Conservation (phyloP, 1,140 invertebrate genomes). For the Campoletis sonorensis region DNA sequence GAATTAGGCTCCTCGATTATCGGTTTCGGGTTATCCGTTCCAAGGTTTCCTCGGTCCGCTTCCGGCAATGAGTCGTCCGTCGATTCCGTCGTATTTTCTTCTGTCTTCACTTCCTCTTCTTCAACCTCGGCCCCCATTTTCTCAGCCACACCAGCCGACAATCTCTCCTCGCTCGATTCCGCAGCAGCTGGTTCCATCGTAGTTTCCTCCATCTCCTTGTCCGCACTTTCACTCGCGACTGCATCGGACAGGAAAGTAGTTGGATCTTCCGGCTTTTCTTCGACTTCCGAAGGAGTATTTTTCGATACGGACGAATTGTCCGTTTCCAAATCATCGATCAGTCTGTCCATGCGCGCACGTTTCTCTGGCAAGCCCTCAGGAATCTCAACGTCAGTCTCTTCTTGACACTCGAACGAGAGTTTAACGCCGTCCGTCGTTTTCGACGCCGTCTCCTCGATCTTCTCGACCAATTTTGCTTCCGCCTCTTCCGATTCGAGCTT, state of each 20-base stretch:
- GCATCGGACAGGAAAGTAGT: not conserved
- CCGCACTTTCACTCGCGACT: not conserved
- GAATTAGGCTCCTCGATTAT: conserved; percentile 59
- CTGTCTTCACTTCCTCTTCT: conserved; percentile 1
- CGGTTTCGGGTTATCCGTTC: conserved; percentile 50
- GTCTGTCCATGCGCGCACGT: conserved; percentile 29
- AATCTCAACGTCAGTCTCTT: not conserved
- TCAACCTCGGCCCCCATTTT: not conserved
- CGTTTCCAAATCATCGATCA: not conserved
- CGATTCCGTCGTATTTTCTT: not conserved
- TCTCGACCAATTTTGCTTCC: conserved; percentile 19
- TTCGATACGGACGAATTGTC: conserved; percentile 5
- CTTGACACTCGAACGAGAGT: conserved; percentile 31
- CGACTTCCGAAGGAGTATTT: not conserved
- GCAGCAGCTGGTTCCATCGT: not conserved
- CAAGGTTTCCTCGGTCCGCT: conserved; percentile 37
- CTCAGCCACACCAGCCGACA: conserved; percentile 32
- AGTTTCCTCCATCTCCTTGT: conserved; percentile 8
- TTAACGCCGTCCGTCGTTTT: conserved; percentile 38
- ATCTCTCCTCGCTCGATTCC: conserved; percentile 24
- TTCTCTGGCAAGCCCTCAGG: conserved; percentile 35
- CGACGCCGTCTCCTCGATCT: not conserved
- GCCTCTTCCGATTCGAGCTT: conserved; percentile 45
- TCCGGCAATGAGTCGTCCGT: conserved; percentile 34
- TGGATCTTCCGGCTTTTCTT: not conserved